These are phyloP conservation scores for Ferdinandea cuprea DNA, from an alignment of 2,888 invertebrate species.

Conservation along the genomic window DNA sequence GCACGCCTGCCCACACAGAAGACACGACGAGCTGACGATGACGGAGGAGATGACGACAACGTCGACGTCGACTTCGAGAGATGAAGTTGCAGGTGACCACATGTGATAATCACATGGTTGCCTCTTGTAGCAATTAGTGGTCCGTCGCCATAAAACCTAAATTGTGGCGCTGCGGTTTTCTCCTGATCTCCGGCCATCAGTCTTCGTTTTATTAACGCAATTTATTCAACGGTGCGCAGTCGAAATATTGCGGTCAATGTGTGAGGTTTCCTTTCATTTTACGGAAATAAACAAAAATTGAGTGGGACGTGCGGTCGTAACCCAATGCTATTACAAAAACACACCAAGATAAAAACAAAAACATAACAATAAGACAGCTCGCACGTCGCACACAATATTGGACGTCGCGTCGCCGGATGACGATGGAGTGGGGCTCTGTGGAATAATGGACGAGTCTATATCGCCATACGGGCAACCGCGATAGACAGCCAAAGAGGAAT, in stretches of 20 bases:
- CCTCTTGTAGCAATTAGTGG: constrained; percentile 75
- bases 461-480: constrained; percentile 14
- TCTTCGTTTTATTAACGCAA: constrained; percentile 75
- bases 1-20: constrained; percentile 69
- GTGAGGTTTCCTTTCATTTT: constrained; percentile 73
- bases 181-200: constrained; percentile 72
- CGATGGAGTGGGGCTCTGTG: constrained; percentile 27
- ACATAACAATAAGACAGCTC: constrained; percentile 1
- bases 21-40: constrained; percentile 47
- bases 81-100: constrained; percentile 70
- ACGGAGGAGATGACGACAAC: constrained; percentile 68
- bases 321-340: constrained; percentile 65
- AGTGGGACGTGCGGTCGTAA: constrained; percentile 74
- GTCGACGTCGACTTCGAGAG: constrained; percentile 25
- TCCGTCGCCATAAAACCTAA: constrained; percentile 73
- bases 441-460: constrained; percentile 50
- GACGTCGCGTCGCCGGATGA: no score
- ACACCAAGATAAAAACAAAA: constrained; percentile 34
- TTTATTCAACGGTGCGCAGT: constrained; percentile 71
- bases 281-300: constrained; percentile 73
- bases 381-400: constrained; percentile 21
- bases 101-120: constrained; percentile 75
- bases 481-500: constrained; percentile 8
- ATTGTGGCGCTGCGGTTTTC: constrained; percentile 75
- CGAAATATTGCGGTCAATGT: constrained; percentile 74